Percentiles rank a stretch among this genome's conserved stretches.
phyloP scores from a whole-genome alignment of 2,888 invertebrate species.

The Anthophora plumipes region DNA sequence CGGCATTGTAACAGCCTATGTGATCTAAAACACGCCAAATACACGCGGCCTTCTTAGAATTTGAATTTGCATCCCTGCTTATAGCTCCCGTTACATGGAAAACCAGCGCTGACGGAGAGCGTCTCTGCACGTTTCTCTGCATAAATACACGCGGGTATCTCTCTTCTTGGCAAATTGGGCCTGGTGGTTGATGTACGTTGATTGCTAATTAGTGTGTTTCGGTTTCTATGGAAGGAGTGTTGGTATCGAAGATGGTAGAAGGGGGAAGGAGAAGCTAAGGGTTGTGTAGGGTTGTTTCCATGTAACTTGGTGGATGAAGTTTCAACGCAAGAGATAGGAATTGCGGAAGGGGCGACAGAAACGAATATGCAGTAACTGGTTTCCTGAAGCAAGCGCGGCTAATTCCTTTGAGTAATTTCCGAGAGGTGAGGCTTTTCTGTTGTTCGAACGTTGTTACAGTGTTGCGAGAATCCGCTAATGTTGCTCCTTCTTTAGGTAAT shows the following conservation, averaged over 20 bases:
- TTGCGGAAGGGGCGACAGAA: not conserved
- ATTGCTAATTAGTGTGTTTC: constrained; percentile 53
- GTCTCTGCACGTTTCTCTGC: constrained; percentile 22
- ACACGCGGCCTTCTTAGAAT: constrained; percentile 67
- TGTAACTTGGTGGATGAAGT: constrained; percentile 4
- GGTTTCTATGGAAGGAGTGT: constrained; percentile 25
- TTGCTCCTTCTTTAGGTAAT: not conserved
- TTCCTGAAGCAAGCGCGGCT: not conserved
- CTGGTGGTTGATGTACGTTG: constrained; percentile 32
- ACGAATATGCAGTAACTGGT: no score
- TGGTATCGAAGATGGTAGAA: constrained; percentile 11
- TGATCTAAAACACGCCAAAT: constrained; percentile 77
- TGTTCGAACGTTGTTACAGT: constrained; percentile 8
- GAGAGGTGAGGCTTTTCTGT: not conserved
- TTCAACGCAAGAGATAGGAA: not conserved
- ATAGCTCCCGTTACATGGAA: constrained; percentile 1
- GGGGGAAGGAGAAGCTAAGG: no score
- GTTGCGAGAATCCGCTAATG: not conserved
- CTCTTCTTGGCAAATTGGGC: constrained; percentile 26
- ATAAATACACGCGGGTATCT: constrained; percentile 45
- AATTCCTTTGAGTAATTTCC: constrained; percentile 24
- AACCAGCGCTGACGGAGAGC: constrained; percentile 10
- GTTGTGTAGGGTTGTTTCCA: not conserved
- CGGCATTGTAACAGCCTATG: constrained; percentile 66
- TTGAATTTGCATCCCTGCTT: constrained; percentile 5